Conservation (phyloP, 2,113 vertebrate species). For the Ictidomys tridecemlineatus region DNA sequence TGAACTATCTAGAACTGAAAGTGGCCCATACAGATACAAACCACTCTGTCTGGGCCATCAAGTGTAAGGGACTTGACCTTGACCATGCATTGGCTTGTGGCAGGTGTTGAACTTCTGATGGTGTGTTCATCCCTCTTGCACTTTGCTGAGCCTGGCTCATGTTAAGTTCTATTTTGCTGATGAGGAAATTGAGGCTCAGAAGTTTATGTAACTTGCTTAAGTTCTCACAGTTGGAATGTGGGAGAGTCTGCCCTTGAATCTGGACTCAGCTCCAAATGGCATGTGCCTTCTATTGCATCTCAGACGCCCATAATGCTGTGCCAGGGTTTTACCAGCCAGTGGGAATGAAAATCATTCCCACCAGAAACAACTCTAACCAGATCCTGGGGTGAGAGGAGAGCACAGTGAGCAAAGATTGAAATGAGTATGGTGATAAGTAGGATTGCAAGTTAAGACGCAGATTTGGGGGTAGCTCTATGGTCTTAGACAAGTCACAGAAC, state of each 20-base stretch:
- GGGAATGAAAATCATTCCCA: background rate
- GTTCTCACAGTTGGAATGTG: background rate
- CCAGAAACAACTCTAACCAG: background rate
- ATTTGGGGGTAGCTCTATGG: conserved; percentile 40
- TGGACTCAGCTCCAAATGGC: background rate
- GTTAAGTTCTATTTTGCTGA: background rate
- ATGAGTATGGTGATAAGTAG: background rate
- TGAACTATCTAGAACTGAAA: background rate
- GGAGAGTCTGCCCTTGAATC: background rate
- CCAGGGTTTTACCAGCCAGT: background rate
- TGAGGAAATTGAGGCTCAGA: background rate
- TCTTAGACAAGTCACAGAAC: conserved; percentile 49
- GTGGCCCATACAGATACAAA: rapidly evolving
- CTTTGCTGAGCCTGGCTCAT: background rate
- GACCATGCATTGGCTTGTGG: background rate
- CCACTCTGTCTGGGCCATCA: rapidly evolving
- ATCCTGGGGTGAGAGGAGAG: background rate
- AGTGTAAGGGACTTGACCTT: rapidly evolving
- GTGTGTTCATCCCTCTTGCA: background rate
- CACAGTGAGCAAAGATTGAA: background rate
- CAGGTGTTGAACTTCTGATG: background rate
- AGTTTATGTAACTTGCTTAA: background rate
- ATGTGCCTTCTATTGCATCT: too few relatives aligned
- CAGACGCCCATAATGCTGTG: background rate
- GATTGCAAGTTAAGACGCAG: background rate